phyloP scores from a whole-genome alignment of 2,797 vertebrate genomes.

The Salmo trutta region DNA sequence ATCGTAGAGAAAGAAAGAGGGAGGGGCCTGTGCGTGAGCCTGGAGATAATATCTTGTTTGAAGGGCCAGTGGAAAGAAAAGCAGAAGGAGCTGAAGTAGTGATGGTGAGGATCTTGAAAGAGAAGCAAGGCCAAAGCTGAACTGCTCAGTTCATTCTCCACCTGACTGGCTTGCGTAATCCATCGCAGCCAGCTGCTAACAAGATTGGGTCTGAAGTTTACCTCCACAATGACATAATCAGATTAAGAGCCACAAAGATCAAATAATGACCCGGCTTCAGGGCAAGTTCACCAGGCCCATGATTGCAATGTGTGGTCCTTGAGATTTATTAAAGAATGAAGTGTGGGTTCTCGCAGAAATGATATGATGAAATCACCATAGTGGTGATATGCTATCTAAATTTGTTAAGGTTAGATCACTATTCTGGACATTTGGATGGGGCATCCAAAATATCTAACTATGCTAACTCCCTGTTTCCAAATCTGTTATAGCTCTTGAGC shows the following conservation, averaged over 20 bases:
- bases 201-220: slow-evolving; percentile 99
- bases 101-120: slow-evolving; percentile 89
- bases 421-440: background rate
- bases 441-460: background rate
- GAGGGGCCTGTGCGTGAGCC: slow-evolving; percentile 50
- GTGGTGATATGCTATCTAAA: slow-evolving; percentile 7
- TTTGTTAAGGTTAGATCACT: background rate
- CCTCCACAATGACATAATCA: slow-evolving; percentile 99
- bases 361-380: slow-evolving; percentile 44
- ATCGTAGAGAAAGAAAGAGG: slow-evolving; percentile 71
- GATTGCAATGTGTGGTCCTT: slow-evolving; percentile 99
- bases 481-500: slow-evolving; percentile 74
- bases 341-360: slow-evolving; percentile 71
- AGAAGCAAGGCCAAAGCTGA: slow-evolving; percentile 98
- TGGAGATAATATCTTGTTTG: slow-evolving; percentile 91
- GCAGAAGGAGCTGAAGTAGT: slow-evolving; percentile 86
- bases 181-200: slow-evolving; percentile 99
- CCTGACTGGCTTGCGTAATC: slow-evolving; percentile 98
- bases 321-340: slow-evolving; percentile 95
- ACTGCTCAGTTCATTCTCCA: slow-evolving; percentile 99
- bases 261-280: slow-evolving; percentile 99
- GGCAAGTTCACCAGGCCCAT: slow-evolving; percentile 99
- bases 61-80: slow-evolving; percentile 81
- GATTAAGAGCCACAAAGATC: slow-evolving; percentile 99
- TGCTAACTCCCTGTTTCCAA: background rate